phyloP scores from a whole-genome alignment of 2,797 vertebrate species.

The Ctenopoma multispine region DNA sequence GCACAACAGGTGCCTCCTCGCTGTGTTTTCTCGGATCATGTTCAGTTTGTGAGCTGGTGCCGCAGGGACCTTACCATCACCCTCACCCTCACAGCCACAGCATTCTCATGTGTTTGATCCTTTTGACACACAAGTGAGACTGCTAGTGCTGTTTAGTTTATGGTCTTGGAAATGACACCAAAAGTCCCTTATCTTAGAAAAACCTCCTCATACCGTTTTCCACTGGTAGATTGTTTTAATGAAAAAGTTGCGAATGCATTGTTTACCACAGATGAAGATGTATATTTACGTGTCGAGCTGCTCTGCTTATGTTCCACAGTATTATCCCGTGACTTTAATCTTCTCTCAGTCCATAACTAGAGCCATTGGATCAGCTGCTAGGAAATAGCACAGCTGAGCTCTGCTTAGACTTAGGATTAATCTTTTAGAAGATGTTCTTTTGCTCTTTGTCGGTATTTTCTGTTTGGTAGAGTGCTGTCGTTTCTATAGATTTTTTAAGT shows the following conservation, averaged over 20 bases:
- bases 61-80: conserved; percentile 16
- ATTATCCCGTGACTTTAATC: conserved; percentile 1
- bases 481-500: background rate
- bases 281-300: background rate
- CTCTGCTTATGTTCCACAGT: background rate
- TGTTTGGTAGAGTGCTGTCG: background rate
- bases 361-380: conserved; percentile 5
- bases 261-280: background rate
- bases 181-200: background rate
- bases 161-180: conserved; percentile 26
- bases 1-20: conserved; percentile 82
- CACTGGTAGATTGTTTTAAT: background rate
- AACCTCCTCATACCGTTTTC: too few relatives aligned
- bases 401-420: background rate
- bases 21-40: conserved; percentile 25
- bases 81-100: conserved; percentile 21
- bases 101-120: conserved; percentile 34
- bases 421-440: background rate
- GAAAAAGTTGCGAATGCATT: background rate
- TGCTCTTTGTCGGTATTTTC: background rate
- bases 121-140: conserved; percentile 45
- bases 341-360: background rate
- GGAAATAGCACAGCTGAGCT: background rate
- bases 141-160: conserved; percentile 25
- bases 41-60: conserved; percentile 27